Conservation (phyloP, 1,140 invertebrate species). For the Spodoptera frugiperda region DNA sequence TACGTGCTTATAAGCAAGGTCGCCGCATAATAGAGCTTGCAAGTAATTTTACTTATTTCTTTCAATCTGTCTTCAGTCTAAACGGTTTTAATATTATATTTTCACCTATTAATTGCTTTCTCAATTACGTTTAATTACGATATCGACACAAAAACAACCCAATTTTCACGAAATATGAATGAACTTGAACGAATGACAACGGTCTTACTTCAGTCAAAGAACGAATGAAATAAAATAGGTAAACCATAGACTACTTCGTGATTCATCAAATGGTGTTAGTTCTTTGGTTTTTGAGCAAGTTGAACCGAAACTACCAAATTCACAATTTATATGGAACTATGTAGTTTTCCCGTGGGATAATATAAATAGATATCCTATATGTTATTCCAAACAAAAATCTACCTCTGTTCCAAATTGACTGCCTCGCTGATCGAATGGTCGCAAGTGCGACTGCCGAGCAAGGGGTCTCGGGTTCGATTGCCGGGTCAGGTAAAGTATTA, state of each 20-base stretch:
- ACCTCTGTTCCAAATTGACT: too few species aligned
- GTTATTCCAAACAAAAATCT: too few species aligned
- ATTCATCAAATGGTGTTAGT: background rate
- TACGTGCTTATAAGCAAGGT: constrained; percentile 68
- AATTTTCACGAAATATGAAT: constrained; percentile 61
- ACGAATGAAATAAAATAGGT: constrained; percentile 41
- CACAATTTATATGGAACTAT: too few species aligned
- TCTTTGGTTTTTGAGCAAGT: too few species aligned
- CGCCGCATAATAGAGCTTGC: constrained; percentile 57
- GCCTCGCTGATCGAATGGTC: too few species aligned
- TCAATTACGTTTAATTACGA: constrained; percentile 46
- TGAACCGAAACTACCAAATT: too few species aligned
- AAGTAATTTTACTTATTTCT: constrained; percentile 40
- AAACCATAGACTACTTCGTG: background rate
- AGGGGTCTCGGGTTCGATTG: too few species aligned
- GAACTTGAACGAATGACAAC: constrained; percentile 47
- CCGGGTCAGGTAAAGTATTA: too few species aligned
- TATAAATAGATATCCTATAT: too few species aligned
- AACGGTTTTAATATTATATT: constrained; percentile 39
- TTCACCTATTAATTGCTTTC: constrained; percentile 47
- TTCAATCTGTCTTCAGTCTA: constrained; percentile 29
- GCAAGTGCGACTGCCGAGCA: too few species aligned
- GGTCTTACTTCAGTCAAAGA: constrained; percentile 10
- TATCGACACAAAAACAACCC: constrained; percentile 68
- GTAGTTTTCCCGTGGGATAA: too few species aligned